Base-by-base conservation (phyloP, 2,888 invertebrate species). In the Pelosia muscerda region DNA sequence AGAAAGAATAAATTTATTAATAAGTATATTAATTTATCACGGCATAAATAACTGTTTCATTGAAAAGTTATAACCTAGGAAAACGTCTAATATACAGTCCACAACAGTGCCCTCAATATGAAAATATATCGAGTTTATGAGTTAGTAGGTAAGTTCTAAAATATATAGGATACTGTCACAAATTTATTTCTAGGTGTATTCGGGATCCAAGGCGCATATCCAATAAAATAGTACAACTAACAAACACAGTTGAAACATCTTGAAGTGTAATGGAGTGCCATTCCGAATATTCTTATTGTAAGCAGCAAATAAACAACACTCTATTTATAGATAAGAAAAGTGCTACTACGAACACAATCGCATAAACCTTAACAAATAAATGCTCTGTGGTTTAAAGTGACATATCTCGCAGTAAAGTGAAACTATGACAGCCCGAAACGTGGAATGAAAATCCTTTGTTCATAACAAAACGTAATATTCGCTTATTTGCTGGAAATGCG, bases 381-480 rank as follows among this genome's bases (percentile, higher is more conserved):
- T 42, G 28, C 38, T 28, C 11, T 10, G 42, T 5, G 11, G 26
- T n/a, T 61, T 61, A 49, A 49, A 49, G n/a, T 61, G 61, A 49
- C 22, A 49, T 28, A 26, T 49, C 61, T 61, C 49, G 42, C 13
- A 19, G 42, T 60, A 23, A 34, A 56, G 34, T 49, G 31, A 19
- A 54, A 42, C 55, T 61, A 22, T 66, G 34, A 11, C 66, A 60
- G 60, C 26, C 13, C n/a, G n/a, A 8, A 31, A 28, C 42, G 22
- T 23, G 22, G 6, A 60, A 66, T 53, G 34, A 61, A 66, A 56
- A 55, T 53, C 57, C 62, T 66, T 57, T 42, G 49, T 62, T 57
- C 42, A 42, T 62, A 56, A 62, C 60, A 62, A 66, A 66, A 15
- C n/a, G 49, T 49, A 42, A 61, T 42, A 38, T 19, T 60, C 25